phyloP scores from a whole-genome alignment of 2,113 vertebrate genomes.

The Prinia subflava region DNA sequence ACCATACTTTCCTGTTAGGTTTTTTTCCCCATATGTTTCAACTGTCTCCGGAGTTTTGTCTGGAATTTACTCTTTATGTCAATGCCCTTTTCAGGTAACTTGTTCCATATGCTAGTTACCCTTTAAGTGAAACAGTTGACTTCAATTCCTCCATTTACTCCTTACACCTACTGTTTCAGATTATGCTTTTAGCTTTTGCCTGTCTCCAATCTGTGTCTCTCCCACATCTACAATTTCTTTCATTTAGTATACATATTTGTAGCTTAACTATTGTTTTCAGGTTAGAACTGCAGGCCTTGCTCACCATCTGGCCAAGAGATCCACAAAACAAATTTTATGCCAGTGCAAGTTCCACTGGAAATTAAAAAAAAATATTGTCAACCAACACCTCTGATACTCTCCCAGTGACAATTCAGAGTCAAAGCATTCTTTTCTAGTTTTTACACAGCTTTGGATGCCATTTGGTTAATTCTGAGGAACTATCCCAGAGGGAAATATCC shows the following conservation, averaged over 20 bases:
- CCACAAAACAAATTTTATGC: neutral
- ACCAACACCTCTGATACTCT: neutral
- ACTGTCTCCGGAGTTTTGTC: neutral
- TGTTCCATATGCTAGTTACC: conserved; percentile 25
- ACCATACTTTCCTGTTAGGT: neutral
- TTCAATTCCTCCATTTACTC: neutral
- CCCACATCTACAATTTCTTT: neutral
- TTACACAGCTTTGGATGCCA: neutral
- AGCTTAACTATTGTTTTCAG: neutral
- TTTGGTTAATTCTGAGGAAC: neutral
- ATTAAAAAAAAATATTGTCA: neutral
- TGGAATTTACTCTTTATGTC: conserved; percentile 29
- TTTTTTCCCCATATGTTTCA: neutral
- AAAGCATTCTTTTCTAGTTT: neutral
- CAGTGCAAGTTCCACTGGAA: neutral
- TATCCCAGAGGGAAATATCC: neutral
- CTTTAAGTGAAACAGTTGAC: neutral
- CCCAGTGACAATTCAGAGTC: neutral
- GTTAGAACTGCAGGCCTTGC: neutral
- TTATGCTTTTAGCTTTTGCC: neutral
- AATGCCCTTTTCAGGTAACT: conserved; percentile 24
- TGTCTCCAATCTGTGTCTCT: neutral
- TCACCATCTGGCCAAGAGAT: neutral
- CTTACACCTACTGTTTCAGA: conserved; percentile 8
- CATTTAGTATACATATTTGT: neutral